These are phyloP conservation scores for Diarsia dahlii DNA, from an alignment of 2,888 invertebrate species.

Conservation along the genomic window DNA sequence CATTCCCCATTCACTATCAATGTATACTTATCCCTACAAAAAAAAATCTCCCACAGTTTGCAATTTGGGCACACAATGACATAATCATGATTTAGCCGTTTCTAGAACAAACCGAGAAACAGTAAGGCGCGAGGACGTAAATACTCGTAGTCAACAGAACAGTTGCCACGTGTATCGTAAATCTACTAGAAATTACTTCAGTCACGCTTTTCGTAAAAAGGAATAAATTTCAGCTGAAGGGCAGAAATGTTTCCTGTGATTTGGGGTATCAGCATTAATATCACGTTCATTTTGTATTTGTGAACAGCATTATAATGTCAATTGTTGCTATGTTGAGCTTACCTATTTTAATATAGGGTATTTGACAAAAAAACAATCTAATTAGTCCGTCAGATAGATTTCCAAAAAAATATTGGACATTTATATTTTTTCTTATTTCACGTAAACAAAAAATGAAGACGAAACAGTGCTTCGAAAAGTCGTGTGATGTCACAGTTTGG, in stretches of 20 bases:
- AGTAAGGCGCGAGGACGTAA: constrained; percentile 14
- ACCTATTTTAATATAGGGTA: too few relatives aligned
- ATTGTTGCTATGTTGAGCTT: neutral
- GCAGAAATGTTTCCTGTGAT: too few relatives aligned
- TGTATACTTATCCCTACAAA: neutral
- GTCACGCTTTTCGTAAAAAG: constrained; percentile 31
- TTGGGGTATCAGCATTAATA: neutral
- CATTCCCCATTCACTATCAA: too few relatives aligned
- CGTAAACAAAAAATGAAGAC: too few relatives aligned
- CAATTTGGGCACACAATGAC: neutral
- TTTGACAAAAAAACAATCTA: too few relatives aligned
- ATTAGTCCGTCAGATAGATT: too few relatives aligned
- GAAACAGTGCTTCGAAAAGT: too few relatives aligned
- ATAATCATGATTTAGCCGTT: neutral
- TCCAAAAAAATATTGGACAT: too few relatives aligned
- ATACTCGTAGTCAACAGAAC: neutral
- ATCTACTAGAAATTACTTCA: constrained; percentile 21
- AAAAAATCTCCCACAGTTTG: neutral
- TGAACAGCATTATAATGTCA: neutral
- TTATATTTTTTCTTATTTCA: too few relatives aligned
- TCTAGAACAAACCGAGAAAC: neutral
- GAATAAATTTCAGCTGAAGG: too few relatives aligned
- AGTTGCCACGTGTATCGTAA: constrained; percentile 30
- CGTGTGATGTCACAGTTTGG: too few relatives aligned
- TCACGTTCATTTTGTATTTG: neutral